Evolutionary conservation across 2,113 vertebrate species (phyloP).

Genomic region (Pao palembangensis): DNA sequence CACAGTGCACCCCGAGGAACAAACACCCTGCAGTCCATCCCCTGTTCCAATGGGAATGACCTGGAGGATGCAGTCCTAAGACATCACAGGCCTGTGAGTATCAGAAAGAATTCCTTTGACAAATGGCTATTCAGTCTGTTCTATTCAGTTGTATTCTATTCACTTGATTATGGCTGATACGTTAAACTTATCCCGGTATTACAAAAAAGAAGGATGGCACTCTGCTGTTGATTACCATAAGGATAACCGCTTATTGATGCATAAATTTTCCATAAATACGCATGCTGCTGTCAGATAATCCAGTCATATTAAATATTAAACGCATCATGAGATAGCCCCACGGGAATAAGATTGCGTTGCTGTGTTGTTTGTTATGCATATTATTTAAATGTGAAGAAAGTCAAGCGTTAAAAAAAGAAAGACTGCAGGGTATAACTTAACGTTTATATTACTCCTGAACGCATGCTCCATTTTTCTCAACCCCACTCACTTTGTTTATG

Average conservation of each 20-base stretch:
- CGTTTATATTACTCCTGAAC: conserved; percentile 12
- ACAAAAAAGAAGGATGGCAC: background rate
- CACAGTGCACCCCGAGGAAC: no score
- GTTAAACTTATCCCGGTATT: conserved; percentile 17
- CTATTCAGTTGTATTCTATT: no score
- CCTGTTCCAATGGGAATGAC: no score
- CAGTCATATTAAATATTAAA: conserved; percentile 54
- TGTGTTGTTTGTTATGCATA: conserved; percentile 29
- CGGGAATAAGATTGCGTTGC: conserved; percentile 19
- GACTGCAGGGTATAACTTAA: conserved; percentile 1
- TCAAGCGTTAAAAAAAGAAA: conserved; percentile 29
- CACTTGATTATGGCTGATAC: no score
- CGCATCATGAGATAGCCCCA: conserved; percentile 18
- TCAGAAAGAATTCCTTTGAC: no score
- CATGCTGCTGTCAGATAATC: conserved; percentile 20
- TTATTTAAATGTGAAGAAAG: conserved; percentile 41
- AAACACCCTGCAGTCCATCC: no score
- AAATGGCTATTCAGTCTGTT: no score
- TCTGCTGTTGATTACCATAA: no score
- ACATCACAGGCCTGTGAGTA: no score
- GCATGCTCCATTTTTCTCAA: background rate
- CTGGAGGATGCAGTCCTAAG: no score
- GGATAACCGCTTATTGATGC: background rate
- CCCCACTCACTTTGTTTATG: background rate
- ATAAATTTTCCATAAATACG: background rate